These are phyloP conservation scores for Mallateleia sp. DNA, from an alignment of 2,888 invertebrate species.

Conservation along the genomic window DNA sequence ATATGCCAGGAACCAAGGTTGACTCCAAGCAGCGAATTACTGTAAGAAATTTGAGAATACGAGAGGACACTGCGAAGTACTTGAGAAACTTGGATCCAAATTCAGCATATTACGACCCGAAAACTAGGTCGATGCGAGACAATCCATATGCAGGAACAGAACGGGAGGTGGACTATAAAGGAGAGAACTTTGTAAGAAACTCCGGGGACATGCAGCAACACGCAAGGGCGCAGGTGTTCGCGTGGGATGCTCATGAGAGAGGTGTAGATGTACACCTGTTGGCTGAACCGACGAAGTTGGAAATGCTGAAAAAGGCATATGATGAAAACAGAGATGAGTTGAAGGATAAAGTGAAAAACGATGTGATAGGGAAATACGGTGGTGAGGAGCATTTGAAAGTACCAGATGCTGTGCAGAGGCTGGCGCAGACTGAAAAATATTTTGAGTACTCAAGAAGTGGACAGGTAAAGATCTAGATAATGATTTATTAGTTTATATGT, in stretches of 20 bases:
- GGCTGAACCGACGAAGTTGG: conserved; percentile 99
- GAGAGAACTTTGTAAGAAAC: conserved; percentile 99
- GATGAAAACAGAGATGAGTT: conserved; percentile 97
- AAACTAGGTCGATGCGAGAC: conserved; percentile 99
- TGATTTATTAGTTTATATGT: too few relatives aligned
- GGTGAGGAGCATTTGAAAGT: conserved; percentile 93
- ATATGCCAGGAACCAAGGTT: conserved; percentile 99
- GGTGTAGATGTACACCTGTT: conserved; percentile 98
- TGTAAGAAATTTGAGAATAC: conserved; percentile 98
- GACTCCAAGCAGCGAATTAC: conserved; percentile 99
- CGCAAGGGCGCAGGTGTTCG: conserved; percentile 97
- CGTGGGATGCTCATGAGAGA: conserved; percentile 98
- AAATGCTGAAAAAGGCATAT: conserved; percentile 97
- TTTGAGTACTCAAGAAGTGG: conserved; percentile 92
- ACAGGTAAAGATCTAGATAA: too few relatives aligned
- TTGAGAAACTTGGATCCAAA: conserved; percentile 98
- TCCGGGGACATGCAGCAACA: conserved; percentile 98
- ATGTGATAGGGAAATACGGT: conserved; percentile 97
- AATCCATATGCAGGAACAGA: conserved; percentile 95
- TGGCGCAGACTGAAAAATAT: conserved; percentile 99
- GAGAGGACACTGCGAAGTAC: conserved; percentile 99
- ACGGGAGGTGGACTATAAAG: conserved; percentile 95
- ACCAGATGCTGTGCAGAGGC: conserved; percentile 12
- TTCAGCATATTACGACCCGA: conserved; percentile 99
- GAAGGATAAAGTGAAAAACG: conserved; percentile 95